Evolutionary conservation across 64 coral and sea anemone species (phyloP), one percentile per base, ranked within the genome.

Genomic region (Cladopsammia gracilis): DNA sequence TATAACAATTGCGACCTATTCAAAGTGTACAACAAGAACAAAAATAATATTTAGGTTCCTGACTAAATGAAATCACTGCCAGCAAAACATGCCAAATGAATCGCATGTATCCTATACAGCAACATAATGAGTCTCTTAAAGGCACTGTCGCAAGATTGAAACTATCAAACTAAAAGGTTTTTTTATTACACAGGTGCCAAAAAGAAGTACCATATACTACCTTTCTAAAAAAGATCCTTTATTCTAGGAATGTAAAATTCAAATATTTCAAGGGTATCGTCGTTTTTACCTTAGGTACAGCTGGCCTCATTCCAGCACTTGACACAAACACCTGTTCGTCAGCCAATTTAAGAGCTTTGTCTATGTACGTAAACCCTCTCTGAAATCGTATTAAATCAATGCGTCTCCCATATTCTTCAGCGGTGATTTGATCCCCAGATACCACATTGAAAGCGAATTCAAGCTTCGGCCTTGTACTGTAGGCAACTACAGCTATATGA

Each of bases 1-100:
- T 47, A 86, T 61, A 16, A 95, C 81, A 72, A 95, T 68, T 18
- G 88, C 93, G 34, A 91, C 65, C 93, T 95, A 72, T 5, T 68
- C 42, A 78, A 16, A 78, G 14, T 24, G 11, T 18, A 50, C 76
- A 50, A 19, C 5, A 50, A 20, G 4, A 14, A 16, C 15, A 48
- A 9, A 53, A 49, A 53, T 25, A 20, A 19, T 11, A 43, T 4
- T 3, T 48, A 12, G 14, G 23, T 50, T n/a, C n/a, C n/a, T n/a
- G n/a, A n/a, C n/a, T n/a, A n/a, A n/a, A n/a, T n/a, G n/a, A n/a
- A n/a, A n/a, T n/a, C n/a, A n/a, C 18, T 53, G 54, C 10, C 47
- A 53, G 23, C 48, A 53, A 34, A 18, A 78, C 76, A 25, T 72
- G 6, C 7, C 69, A 72, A 44, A 72, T 25, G 22, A 34, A 34